These are phyloP conservation scores for Carettochelys insculpta DNA, from an alignment of 2,113 vertebrate genomes.

Conservation along the genomic window DNA sequence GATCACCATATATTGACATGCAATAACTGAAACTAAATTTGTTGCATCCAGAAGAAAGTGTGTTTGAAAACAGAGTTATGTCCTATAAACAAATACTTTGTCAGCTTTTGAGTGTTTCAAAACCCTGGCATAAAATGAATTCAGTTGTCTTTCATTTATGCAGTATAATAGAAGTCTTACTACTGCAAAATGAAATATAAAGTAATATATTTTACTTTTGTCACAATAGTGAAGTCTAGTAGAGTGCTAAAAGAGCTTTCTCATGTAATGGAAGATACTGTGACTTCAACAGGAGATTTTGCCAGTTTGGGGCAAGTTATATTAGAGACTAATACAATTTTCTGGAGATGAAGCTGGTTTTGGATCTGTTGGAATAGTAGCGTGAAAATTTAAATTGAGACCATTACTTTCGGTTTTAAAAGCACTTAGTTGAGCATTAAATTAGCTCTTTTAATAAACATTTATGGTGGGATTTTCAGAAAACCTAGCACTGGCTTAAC, in stretches of 20 bases:
- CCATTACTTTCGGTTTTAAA: background rate
- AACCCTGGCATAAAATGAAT: background rate
- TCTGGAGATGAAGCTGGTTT: background rate
- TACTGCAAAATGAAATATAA: background rate
- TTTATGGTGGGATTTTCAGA: background rate
- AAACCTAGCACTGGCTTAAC: background rate
- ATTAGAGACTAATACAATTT: background rate
- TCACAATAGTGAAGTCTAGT: background rate
- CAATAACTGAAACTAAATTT: background rate
- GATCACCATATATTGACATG: background rate
- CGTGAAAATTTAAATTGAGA: background rate
- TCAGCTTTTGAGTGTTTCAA: background rate
- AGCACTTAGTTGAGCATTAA: background rate
- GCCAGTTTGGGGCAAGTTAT: background rate
- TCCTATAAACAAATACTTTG: background rate
- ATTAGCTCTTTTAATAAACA: background rate
- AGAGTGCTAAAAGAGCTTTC: background rate
- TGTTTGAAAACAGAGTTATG: background rate
- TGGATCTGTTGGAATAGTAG: background rate
- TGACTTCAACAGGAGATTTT: background rate
- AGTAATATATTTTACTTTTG: background rate
- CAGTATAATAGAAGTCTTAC: background rate
- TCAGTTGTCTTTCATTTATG: background rate
- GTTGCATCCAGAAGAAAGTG: rapidly evolving
- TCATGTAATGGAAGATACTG: background rate